Conservation (phyloP, 2,888 invertebrate species). For the Noctuana brunneofusca region DNA sequence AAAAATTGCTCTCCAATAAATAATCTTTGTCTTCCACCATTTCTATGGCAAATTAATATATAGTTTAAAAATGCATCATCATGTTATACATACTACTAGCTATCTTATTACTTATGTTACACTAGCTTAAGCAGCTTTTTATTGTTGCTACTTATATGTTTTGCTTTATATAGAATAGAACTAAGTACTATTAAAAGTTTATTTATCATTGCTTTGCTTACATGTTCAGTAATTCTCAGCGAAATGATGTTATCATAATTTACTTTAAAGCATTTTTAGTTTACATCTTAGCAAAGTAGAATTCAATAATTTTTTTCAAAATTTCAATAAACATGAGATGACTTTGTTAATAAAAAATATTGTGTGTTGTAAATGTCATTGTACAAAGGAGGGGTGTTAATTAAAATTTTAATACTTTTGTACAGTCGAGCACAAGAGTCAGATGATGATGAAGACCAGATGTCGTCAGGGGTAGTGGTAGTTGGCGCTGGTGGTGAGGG, state of each 20-base stretch:
- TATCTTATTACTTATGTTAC: neutral
- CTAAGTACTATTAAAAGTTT: too few relatives aligned
- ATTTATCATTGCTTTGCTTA: too few relatives aligned
- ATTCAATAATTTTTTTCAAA: too few relatives aligned
- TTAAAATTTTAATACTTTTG: neutral
- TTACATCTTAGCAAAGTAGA: too few relatives aligned
- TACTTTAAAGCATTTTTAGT: neutral
- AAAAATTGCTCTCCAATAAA: too few relatives aligned
- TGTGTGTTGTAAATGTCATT: neutral
- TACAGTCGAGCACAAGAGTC: conserved; percentile 86
- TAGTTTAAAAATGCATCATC: neutral
- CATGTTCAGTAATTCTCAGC: neutral
- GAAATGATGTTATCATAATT: neutral
- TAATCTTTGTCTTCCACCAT: conserved; percentile 17
- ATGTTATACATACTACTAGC: neutral
- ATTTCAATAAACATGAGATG: neutral
- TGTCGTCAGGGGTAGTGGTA: conserved; percentile 70
- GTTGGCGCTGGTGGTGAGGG: conserved; percentile 77
- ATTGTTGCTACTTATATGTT: neutral
- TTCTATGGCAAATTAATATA: conserved; percentile 3
- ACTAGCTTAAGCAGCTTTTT: too few relatives aligned
- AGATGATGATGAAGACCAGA: conserved; percentile 89
- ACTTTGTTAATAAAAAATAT: too few relatives aligned
- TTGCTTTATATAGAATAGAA: too few relatives aligned
- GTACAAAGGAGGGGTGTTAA: neutral